Base-by-base conservation (phyloP, 2,888 invertebrate genomes). In the Ectropis crepuscularia region DNA sequence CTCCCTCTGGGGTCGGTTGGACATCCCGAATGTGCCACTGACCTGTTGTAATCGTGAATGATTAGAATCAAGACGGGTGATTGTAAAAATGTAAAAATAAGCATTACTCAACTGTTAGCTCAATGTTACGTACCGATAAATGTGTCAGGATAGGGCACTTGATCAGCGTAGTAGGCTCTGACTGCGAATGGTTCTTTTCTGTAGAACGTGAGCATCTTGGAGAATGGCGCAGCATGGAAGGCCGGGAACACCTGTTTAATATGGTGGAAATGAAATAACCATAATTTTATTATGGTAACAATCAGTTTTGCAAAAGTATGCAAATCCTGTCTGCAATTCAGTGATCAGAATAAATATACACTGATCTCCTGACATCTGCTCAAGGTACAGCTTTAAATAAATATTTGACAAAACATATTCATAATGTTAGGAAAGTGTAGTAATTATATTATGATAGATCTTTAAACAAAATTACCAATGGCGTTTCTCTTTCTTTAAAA, bases 141-240 rank as follows among this genome's bases (percentile, higher is more conserved):
- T 68, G 94, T 93, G 75, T 96, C 95, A 0, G 96, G 96, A 87
- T 95, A 97, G 38, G 97, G 96, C 70, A 97, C 94, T 74, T 92
- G 93, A 64, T 95, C 94, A 12, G 95, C 94, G 86, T 99, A 99
- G 78, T 95, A 95, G 6, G 98, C 98, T 67, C 96, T 95, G 74
- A 99, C 94, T 68, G 95, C 93, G 87, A 99, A 99, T 5, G 98
- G 96, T 78, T 96, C 97, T 76, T 96, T 96, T 73, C 98, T 95
- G 88, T 96, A 97, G 88, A 99, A 97, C 0, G 99, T 98, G 71
- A 99, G 90, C 95, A 99, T 95, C 86, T 98, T 98, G 10, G 98
- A 97, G 88, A 97, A 98, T 10, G 99, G 99, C 58, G 98, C 95
- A 6, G 96, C 92, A 87, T 99, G 99, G 89, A 97, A 97, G 59